Base-by-base conservation (phyloP, 2,888 invertebrate genomes). In the Masnerella sp. region DNA sequence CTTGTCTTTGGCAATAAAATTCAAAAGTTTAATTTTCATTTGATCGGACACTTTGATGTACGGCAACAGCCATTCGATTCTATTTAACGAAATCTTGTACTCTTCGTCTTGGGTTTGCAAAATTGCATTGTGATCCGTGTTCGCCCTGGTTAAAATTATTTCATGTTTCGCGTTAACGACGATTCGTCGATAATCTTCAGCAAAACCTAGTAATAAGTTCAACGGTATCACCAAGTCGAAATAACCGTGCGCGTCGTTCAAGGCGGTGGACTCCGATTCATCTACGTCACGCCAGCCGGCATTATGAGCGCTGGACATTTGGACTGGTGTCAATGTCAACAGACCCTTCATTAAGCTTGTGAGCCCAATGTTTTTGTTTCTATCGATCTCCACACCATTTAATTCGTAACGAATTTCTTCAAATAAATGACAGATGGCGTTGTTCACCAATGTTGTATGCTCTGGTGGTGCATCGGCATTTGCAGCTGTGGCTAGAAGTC, bases 401-500 rank as follows among this genome's bases (percentile, higher is more conserved):
- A 85, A 15, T 71, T 85, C 82, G 76, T 85, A 86, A 3, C 84
- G 79, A 49, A 84, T 81, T 76, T 78, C 82, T 67, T 83, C 82
- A 73, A 85, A 84, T 5, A 84, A 40, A 75, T 80, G 79, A 5
- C 79, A 76, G 8, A 82, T 59, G 14, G 76, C 75, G 67, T 84
- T 74, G 11, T 52, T 76, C 0, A 70, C 49, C 0, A 73, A 74
- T 38, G 54, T 34, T 56, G 71, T 68, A 0, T 8, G 18, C 9
- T 12, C 22, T 7, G 28, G 18, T 9, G 36, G 11, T 0, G 11
- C 47, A 11, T 59, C 61, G 51, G 62, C 40, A 15, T 30, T 11
- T 20, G 32, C 52, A n/a, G 8, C 15, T 28, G 8, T 2, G 8
- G n/a, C n/a, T n/a, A n/a, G n/a, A n/a, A 52, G 17, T 52, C 52